Evolutionary conservation across 2,888 invertebrate species (phyloP), one percentile per base, ranked within the genome.

Genomic region (Chrysodeixis includens): DNA sequence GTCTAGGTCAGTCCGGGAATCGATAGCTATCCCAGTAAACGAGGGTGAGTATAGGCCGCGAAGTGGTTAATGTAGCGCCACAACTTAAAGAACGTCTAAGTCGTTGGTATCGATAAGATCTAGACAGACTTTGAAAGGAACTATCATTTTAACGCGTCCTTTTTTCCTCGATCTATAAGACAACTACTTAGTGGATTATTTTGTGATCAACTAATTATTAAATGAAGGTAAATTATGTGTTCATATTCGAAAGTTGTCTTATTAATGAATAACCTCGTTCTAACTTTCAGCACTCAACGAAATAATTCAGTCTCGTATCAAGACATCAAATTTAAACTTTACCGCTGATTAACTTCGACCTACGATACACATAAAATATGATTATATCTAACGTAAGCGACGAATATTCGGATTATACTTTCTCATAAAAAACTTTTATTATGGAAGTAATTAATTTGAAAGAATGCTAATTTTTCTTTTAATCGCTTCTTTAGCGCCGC

Each of bases 381-480:
- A 82, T 83, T 83, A 78, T 74, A 85, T 81, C 78, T 71, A 66
- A 85, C 77, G 78, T 81, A 78, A 74, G 74, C 71, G 63, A 82
- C 83, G 87, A 91, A 87, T 87, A 85, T 86, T 87, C 78, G 79
- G 85, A 89, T 90, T 87, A 91, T 85, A 85, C 85, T 89, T 89
- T 83, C 87, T 84, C 85, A 88, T 91, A 90, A 91, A 91, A 92
- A 92, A 89, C 89, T 92, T 92, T 93, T 91, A 89, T 91, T 93
- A 91, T 88, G 89, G 86, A 89, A 89, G 92, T 93, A 94, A 94
- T 94, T 94, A 94, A 93, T 94, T 93, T 90, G 88, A 89, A 92
- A 93, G 93, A 93, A 93, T 93, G 93, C 90, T 86, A 94, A 94
- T 94, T 94, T 94, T 92, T 93, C 92, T 91, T 93, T 93, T 92